Conservation (phyloP, 2,113 vertebrate genomes). For the Mesoclemmys tuberculata region DNA sequence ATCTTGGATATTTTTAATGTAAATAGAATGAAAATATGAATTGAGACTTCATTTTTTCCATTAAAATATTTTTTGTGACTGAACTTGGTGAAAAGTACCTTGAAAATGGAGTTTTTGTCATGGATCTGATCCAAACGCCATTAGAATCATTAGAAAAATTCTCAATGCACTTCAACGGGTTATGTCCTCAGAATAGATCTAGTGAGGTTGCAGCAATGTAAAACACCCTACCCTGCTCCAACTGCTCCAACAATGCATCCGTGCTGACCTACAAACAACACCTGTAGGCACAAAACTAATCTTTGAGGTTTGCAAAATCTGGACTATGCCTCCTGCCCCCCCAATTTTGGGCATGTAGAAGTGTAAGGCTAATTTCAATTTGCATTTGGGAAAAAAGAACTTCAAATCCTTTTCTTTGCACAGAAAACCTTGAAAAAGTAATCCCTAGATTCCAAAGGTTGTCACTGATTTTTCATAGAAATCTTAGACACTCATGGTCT, state of each 20-base stretch:
- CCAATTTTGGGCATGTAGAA: background rate
- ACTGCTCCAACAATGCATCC: background rate
- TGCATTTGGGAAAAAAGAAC: background rate
- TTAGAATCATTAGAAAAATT: background rate
- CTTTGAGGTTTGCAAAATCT: background rate
- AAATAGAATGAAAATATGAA: background rate
- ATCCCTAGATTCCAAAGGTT: background rate
- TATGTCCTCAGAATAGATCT: background rate
- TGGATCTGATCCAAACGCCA: background rate
- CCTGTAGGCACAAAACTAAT: background rate
- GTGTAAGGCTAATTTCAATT: background rate
- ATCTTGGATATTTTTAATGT: background rate
- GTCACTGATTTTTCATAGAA: background rate
- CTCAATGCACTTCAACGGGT: background rate
- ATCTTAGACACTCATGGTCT: background rate
- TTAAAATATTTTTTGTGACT: background rate
- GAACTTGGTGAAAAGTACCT: background rate
- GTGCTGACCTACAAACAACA: background rate
- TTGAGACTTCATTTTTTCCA: background rate
- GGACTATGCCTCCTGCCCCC: background rate
- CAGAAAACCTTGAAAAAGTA: background rate
- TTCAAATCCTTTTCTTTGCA: background rate
- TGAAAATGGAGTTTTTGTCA: background rate
- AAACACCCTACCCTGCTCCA: background rate
- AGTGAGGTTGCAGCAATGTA: background rate